Evolutionary conservation across 1,140 invertebrate genomes (phyloP).

Genomic region (Ceratoteleas bidentatus): DNA sequence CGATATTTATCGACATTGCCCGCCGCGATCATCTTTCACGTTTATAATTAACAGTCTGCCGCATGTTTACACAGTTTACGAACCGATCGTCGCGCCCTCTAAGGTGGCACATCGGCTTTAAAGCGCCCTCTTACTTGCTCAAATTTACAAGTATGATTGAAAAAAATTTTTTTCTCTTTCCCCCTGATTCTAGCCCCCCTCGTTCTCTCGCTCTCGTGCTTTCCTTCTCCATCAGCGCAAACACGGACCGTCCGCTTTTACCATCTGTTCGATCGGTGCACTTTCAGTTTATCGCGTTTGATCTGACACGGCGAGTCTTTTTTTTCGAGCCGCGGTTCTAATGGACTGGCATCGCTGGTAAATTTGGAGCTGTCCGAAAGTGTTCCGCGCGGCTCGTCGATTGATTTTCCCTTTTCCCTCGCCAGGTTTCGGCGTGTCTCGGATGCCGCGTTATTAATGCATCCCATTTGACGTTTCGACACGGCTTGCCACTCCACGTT

Average conservation of each 20-base stretch:
- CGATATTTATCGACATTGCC: conserved; percentile 5
- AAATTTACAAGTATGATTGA: too few relatives aligned
- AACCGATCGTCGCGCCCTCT: background rate
- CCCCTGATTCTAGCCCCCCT: too few relatives aligned
- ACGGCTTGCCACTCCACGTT: too few relatives aligned
- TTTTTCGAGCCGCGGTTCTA: too few relatives aligned
- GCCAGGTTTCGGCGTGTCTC: too few relatives aligned
- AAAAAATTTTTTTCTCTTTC: too few relatives aligned
- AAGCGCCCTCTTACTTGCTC: background rate
- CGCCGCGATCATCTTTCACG: background rate
- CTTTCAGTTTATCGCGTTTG: conserved; percentile 10
- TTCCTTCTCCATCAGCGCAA: background rate
- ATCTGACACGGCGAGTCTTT: background rate
- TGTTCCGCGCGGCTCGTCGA: conserved; percentile 15
- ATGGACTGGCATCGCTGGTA: too few relatives aligned
- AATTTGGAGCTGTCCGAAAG: background rate
- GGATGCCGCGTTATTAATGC: too few relatives aligned
- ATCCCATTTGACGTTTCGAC: too few relatives aligned
- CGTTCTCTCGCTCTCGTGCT: background rate
- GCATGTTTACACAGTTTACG: background rate
- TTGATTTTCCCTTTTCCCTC: conserved; percentile 21
- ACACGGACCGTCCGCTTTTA: conserved; percentile 5
- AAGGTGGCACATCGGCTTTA: conserved; percentile 2
- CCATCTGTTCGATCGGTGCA: background rate
- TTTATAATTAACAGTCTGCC: conserved; percentile 4